These are phyloP conservation scores for Oryzias melastigma DNA, from an alignment of 2,113 vertebrate genomes.

Conservation along the genomic window DNA sequence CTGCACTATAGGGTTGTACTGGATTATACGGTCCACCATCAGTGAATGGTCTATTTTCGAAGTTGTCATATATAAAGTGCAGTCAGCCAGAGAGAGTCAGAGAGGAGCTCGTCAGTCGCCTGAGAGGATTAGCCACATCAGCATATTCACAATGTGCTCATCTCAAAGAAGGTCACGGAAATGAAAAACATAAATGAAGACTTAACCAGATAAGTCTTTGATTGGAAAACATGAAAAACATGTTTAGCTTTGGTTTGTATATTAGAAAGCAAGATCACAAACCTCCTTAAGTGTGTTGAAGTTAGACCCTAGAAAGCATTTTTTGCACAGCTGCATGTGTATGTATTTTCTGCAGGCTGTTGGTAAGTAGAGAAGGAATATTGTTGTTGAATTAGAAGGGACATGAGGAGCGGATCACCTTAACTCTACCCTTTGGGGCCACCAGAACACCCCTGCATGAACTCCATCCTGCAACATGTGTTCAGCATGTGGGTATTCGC, in stretches of 20 bases:
- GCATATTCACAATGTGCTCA: neutral
- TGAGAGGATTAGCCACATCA: too few relatives aligned
- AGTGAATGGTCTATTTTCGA: too few relatives aligned
- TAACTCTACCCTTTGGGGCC: conserved; percentile 50
- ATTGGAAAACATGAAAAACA: conserved; percentile 3
- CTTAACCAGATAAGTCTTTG: neutral
- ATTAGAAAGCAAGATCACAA: conserved; percentile 2
- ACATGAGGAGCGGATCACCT: conserved; percentile 36
- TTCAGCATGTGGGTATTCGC: conserved; percentile 65
- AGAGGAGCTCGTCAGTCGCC: too few relatives aligned
- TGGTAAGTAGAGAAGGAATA: conserved; percentile 17
- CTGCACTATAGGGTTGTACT: too few relatives aligned
- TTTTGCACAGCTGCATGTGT: neutral
- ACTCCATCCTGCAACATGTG: conserved; percentile 66
- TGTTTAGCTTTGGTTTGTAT: neutral
- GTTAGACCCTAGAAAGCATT: conserved; percentile 1
- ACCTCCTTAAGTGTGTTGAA: neutral
- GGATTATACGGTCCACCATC: too few relatives aligned
- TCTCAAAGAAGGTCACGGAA: neutral
- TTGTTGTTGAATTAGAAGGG: conserved; percentile 26
- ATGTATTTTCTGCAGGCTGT: conserved; percentile 8
- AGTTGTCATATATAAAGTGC: too few relatives aligned
- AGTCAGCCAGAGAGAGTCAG: too few relatives aligned
- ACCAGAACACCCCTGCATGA: conserved; percentile 59
- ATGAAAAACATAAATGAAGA: neutral